Evolutionary conservation across 2,797 vertebrate species (phyloP), one percentile per base, ranked within the genome.

Genomic region (Xyrichtys novacula): DNA sequence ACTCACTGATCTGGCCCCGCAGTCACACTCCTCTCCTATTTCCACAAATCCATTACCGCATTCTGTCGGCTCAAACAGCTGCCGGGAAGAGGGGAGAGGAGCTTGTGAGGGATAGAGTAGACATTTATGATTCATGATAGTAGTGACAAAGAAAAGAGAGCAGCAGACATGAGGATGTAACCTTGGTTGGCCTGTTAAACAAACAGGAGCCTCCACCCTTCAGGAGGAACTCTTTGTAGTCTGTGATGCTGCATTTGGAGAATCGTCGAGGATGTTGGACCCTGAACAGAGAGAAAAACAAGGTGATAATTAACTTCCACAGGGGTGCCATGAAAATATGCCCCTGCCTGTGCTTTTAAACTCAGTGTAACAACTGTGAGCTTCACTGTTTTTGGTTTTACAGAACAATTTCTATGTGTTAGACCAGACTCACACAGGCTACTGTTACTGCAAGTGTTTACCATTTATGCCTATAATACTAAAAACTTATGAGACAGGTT

Each of bases 11-110:
- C 96, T 94, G 26, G 94, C 92, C 38, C 97, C 96, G 0, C 98
- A 99, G 73, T 99, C 98, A 6, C 98, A 99, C 74, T 99, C 98
- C 81, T 99, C 98, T 83, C 98, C 98, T 40, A 95, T 90, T 86
- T 99, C 98, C 20, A 99, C 95, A 16, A 95, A 99, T 16, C 98
- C 97, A 48, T 99, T 99, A 72, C 98, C 98, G 88, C 98, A 99
- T 64, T 98, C 96, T 0, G 97, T 96, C 2, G 87, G 46, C 86
- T 99, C 96, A 62, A 97, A 97, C 17, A 99, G 93, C 97, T 98
- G 92, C 76, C 88, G 87, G 72, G 77, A 11, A 63, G 83, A 75
- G 26, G 84, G 62, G 56, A 19, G 34, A 32, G 68, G 17, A 54
- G 23, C 26, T 48, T 25, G 39, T 72, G 10, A 68, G 40, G 48